Conservation (phyloP, 2,113 vertebrate genomes). For the Lates calcarifer region DNA sequence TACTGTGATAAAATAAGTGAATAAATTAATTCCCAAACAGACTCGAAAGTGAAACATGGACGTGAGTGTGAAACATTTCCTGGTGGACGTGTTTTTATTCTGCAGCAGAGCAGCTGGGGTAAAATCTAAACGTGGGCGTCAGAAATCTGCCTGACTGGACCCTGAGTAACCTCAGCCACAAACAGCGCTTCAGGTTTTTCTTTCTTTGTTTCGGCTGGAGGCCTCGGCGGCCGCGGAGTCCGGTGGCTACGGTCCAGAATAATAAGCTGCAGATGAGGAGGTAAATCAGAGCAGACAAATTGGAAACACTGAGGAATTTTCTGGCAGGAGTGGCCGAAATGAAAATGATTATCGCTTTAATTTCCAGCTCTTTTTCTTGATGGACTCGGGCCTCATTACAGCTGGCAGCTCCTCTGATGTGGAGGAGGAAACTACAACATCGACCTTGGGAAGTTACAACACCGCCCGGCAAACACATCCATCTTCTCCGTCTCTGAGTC, state of each 20-base stretch:
- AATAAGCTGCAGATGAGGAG: background rate
- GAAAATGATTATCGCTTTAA: slow-evolving; percentile 35
- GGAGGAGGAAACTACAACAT: slow-evolving; percentile 23
- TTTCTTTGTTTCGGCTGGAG: background rate
- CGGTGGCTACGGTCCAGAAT: background rate
- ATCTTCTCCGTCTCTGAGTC: slow-evolving; percentile 13
- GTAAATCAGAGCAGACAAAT: slow-evolving; percentile 20
- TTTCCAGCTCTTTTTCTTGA: slow-evolving; percentile 3
- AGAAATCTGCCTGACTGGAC: slow-evolving; percentile 13
- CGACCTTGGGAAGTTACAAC: slow-evolving; percentile 49
- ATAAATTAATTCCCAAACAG: background rate
- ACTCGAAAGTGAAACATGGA: background rate
- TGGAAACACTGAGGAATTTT: background rate
- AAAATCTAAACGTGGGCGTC: background rate
- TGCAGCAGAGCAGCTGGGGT: background rate
- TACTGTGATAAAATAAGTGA: background rate
- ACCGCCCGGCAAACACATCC: background rate
- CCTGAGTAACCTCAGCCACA: background rate
- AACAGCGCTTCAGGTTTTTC: background rate
- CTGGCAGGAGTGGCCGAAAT: slow-evolving; percentile 1
- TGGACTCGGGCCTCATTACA: slow-evolving; percentile 24
- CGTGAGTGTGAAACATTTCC: no score
- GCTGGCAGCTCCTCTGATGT: slow-evolving; percentile 40
- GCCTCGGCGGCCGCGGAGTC: background rate
- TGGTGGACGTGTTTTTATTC: background rate